phyloP scores from a whole-genome alignment of 1,140 invertebrate genomes.

The Rhopalosiphum maidis region DNA sequence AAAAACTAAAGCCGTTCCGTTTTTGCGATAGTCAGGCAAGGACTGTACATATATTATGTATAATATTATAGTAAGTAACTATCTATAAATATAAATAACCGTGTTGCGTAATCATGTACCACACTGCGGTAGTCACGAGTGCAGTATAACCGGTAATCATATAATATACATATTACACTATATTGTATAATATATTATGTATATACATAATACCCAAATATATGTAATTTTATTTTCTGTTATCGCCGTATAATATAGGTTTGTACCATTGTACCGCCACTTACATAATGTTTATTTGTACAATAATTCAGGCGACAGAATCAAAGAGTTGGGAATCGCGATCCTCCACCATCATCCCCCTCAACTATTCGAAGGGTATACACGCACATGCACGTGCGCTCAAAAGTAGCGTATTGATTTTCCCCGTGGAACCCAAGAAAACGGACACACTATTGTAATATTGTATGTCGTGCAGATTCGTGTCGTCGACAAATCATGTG shows the following conservation, averaged over 20 bases:
- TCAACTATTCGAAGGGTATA: neutral
- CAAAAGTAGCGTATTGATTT: constrained; percentile 18
- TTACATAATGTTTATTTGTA: neutral
- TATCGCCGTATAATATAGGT: neutral
- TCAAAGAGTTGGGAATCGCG: neutral
- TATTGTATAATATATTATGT: no score
- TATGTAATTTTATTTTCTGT: neutral
- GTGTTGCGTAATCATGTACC: neutral
- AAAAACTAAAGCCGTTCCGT: neutral
- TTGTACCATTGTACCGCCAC: neutral
- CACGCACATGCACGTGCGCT: neutral
- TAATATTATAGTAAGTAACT: neutral
- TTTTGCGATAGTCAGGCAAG: neutral
- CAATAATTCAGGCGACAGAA: neutral
- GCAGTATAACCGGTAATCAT: neutral
- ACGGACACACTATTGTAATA: neutral
- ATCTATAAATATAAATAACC: neutral
- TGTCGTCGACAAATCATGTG: neutral
- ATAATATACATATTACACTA: neutral
- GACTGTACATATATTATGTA: neutral
- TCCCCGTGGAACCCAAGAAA: neutral
- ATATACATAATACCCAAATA: neutral
- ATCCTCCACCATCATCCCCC: neutral
- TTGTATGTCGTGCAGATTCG: neutral
- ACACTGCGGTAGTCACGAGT: neutral